Evolutionary conservation across 2,797 vertebrate genomes (phyloP).

Genomic region (Tarsius wallacei): DNA sequence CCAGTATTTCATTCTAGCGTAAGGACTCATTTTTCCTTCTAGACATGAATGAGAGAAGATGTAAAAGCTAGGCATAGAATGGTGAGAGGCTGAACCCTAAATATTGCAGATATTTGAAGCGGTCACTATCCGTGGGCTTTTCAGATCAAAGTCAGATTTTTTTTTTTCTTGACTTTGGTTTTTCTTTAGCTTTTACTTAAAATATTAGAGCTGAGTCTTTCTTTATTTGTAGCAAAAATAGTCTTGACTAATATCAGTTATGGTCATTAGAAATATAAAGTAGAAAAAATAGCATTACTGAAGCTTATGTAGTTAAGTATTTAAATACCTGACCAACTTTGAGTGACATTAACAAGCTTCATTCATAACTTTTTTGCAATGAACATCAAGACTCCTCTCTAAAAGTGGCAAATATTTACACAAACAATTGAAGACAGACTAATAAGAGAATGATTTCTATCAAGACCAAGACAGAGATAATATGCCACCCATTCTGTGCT

Average conservation of each 20-base stretch:
- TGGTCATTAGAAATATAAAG: neutral
- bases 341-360: neutral
- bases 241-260: neutral
- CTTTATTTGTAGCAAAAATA: neutral
- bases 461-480: neutral
- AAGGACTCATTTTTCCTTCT: neutral
- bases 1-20: neutral
- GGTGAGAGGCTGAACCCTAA: neutral
- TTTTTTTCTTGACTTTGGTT: neutral
- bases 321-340: neutral
- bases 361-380: neutral
- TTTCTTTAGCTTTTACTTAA: slow-evolving; percentile 13
- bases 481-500: neutral
- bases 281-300: neutral
- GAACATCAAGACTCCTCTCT: neutral
- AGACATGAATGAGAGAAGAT: neutral
- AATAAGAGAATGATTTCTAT: neutral
- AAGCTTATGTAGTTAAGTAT: neutral
- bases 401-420: neutral
- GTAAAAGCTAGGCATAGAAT: neutral
- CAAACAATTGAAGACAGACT: neutral
- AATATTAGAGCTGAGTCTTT: neutral
- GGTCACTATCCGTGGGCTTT: neutral
- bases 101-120: neutral
- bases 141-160: neutral